Evolutionary conservation across 2,113 vertebrate species (phyloP), one percentile per base, ranked within the genome.

Genomic region (Corythornis madagascariensis): DNA sequence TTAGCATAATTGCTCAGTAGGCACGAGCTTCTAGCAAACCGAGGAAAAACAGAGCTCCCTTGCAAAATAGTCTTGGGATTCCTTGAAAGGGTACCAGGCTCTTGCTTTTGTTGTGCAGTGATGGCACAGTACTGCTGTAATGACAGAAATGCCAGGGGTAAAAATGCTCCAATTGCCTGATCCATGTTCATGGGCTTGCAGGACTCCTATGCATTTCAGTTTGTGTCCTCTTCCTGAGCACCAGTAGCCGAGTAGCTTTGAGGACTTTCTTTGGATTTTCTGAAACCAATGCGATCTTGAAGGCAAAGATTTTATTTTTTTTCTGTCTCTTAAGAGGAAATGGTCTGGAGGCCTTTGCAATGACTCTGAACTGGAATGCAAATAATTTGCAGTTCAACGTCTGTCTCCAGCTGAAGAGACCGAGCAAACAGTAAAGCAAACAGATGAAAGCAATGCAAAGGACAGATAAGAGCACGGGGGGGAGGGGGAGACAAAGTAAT

Each of bases 101-200:
- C n/a, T 21, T 11, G 45, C 72, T 69, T 43, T 26, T 72, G 20
- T 64, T 48, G 18, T 5, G 0, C 20, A 1, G 0, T 1, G 1
- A 4, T 22, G 86, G 50, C 25, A 4, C 67, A 16, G 59, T 83
- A 80, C 63, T 4, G 1, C 48, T 69, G 56, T 7, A 64, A 43
- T 60, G 24, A 60, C 7, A 7, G 83, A 20, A 53, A 11, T 26
- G 24, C 3, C 1, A 18, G 20, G 40, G 19, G 40, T 43, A 20
- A 72, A 28, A 50, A 28, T 2, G 33, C 29, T 4, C 10, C 1
- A 4, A 8, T 80, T 14, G 64, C 40, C 56, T 50, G 56, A 11
- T 29, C 26, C 56, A 26, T 8, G 11, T 16, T 29, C 1, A 0
- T 0, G 5, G 16, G 7, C 29, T 33, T 48, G 22, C 19, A 13